Base-by-base conservation (phyloP, 2,888 invertebrate species). In the Amblyjoppa proteus region DNA sequence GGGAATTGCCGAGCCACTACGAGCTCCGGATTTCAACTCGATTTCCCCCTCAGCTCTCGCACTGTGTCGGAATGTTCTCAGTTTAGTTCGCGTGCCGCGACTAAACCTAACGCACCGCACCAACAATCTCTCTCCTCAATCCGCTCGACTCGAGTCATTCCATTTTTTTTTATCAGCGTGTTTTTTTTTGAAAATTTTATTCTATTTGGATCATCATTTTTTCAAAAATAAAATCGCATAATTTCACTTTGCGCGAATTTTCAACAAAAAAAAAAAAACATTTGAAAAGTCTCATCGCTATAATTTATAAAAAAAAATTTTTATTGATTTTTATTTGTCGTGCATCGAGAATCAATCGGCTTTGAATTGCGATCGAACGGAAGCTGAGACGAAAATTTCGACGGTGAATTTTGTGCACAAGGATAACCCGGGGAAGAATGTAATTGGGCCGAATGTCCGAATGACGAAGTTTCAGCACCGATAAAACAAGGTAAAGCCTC, bases 1-100 rank as follows among this genome's bases (percentile, higher is more conserved):
- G 87, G 81, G 28, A 69, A 25, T 56, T 20, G 66, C 76, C 88
- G 88, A 88, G 34, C 31, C 16, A 31, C 76, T 61, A 84, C 88
- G 87, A 87, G n/a, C 80, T 38, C 74, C 68, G 58, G 85, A 79
- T 83, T 87, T 84, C 85, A 78, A 79, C 80, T 73, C 80, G 80
- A 80, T 73, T 79, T 64, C 64, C 80, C 38, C 73, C 16, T 45
- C 70, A 49, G 71, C 83, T 81, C 45, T 81, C 34, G 61, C 51
- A 68, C 70, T 87, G 89, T 91, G 89, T 90, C 90, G 92, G 92
- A 93, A 93, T 93, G 91, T 90, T 89, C 89, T 90, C 92, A 92
- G 93, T 92, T 91, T 91, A 90, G 89, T 91, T 89, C 92, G 92
- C 92, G 93, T 91, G 90, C 88, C 91, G 90, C 89, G 83, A 85